These are phyloP conservation scores for Sceloporus undulatus DNA, from an alignment of 2,113 vertebrate species.

Conservation along the genomic window DNA sequence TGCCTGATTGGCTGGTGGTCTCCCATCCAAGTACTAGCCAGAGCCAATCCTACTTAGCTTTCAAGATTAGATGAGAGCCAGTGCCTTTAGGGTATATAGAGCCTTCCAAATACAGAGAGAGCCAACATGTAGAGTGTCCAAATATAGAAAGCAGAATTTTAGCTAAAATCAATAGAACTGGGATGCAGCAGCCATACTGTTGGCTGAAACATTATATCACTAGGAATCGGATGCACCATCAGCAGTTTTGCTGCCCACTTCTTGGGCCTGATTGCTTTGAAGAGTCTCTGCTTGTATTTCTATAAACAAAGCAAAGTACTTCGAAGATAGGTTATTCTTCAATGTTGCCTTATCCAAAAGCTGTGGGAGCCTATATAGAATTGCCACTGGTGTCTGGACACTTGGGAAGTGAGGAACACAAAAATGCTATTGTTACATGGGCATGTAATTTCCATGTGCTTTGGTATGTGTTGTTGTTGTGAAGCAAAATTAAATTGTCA, in stretches of 20 bases:
- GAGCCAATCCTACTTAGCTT: too few species aligned
- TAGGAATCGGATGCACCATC: background rate
- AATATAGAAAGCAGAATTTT: background rate
- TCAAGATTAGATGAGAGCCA: too few species aligned
- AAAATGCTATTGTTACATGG: background rate
- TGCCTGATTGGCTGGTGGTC: too few species aligned
- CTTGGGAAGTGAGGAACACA: background rate
- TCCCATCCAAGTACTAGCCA: too few species aligned
- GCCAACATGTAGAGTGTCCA: too few species aligned
- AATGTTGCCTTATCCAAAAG: background rate
- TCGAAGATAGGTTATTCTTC: background rate
- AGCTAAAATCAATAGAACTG: too few species aligned
- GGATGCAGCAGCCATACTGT: background rate
- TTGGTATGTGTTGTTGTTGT: background rate
- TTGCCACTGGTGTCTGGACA: background rate
- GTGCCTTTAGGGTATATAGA: too few species aligned
- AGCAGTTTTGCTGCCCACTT: background rate
- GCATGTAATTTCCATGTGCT: background rate
- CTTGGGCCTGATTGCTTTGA: background rate
- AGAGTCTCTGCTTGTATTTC: background rate
- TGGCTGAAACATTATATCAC: conserved; percentile 5
- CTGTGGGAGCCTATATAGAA: background rate
- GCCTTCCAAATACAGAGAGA: background rate
- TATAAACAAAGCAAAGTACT: background rate
- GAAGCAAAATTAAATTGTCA: background rate